phyloP scores from a whole-genome alignment of 2,797 vertebrate genomes.

The Crenichthys baileyi region DNA sequence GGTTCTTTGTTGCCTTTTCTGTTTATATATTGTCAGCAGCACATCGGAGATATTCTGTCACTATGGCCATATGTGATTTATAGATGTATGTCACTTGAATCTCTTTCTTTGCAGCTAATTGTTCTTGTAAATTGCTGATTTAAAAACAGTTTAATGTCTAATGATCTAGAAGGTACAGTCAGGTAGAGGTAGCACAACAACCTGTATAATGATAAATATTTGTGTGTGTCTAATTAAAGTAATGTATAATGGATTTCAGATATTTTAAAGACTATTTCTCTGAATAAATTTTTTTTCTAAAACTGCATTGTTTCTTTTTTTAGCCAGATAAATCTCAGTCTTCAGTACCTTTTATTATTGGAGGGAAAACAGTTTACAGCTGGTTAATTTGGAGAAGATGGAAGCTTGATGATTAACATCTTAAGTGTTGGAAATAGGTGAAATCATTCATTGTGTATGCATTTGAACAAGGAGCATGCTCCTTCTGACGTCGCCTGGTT shows the following conservation, averaged over 20 bases:
- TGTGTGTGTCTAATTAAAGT: constrained; percentile 39
- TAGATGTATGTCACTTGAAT: constrained; percentile 12
- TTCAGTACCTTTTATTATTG: neutral
- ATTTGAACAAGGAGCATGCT: neutral
- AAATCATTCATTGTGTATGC: neutral
- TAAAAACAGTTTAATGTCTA: constrained; percentile 30
- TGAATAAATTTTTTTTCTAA: constrained; percentile 66
- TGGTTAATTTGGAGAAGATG: neutral
- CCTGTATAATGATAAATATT: constrained; percentile 21
- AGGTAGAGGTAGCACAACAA: constrained; percentile 23
- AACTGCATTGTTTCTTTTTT: constrained; percentile 9
- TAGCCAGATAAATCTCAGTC: neutral
- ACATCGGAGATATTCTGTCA: constrained; percentile 30
- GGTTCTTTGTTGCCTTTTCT: constrained; percentile 26
- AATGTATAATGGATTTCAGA: constrained; percentile 25
- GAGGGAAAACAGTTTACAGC: too few relatives aligned
- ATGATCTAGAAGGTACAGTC: constrained; percentile 22
- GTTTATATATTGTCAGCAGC: constrained; percentile 38
- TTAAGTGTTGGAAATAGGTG: neutral
- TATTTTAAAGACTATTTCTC: constrained; percentile 46
- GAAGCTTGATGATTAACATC: neutral
- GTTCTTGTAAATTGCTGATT: constrained; percentile 35
- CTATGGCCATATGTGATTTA: constrained; percentile 18
- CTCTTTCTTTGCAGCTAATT: constrained; percentile 38
- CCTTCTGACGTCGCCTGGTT: neutral